These are phyloP conservation scores for Scaptomyza parva DNA, from an alignment of 2,888 invertebrate species.

Conservation along the genomic window DNA sequence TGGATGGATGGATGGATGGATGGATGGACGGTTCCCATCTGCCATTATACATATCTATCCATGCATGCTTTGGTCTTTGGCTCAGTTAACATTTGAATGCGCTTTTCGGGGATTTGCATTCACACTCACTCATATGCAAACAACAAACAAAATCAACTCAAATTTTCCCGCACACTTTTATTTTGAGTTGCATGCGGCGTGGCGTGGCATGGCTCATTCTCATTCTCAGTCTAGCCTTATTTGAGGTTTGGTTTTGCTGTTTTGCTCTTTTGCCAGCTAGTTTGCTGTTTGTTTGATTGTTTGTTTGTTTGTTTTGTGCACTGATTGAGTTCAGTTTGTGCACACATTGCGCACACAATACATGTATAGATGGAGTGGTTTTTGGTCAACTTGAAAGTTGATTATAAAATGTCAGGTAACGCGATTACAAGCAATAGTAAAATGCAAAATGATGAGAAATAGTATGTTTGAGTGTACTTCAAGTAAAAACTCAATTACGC, in stretches of 20 bases:
- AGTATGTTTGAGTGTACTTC: conserved; percentile 9
- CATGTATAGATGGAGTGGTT: neutral
- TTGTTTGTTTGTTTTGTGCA: conserved; percentile 49
- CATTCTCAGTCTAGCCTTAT: neutral
- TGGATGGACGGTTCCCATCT: conserved; percentile 1
- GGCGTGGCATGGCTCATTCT: neutral
- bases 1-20: conserved; percentile 1
- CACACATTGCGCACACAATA: conserved; percentile 1
- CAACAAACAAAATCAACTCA: conserved; percentile 76
- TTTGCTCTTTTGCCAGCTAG: conserved; percentile 30
- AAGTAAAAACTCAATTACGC: conserved; percentile 23
- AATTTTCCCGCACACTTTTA: conserved; percentile 36
- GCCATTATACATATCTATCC: conserved; percentile 17
- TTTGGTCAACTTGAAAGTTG: conserved; percentile 42
- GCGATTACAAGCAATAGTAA: conserved; percentile 13
- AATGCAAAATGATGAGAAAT: conserved; percentile 11
- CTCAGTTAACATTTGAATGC: conserved; percentile 48
- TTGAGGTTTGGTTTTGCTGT: conserved; percentile 16
- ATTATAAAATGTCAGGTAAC: conserved; percentile 26
- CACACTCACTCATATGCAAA: conserved; percentile 37
- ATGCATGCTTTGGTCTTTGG: conserved; percentile 3
- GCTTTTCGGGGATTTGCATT: conserved; percentile 69
- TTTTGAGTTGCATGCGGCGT: conserved; percentile 11
- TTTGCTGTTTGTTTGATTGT: conserved; percentile 42
- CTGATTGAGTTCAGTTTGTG: conserved; percentile 53